A percentile compares a stretch with the other conserved stretches of the same genome.
Conservation (phyloP, 2,797 vertebrate species). For the Neomorphus geoffroyi region DNA sequence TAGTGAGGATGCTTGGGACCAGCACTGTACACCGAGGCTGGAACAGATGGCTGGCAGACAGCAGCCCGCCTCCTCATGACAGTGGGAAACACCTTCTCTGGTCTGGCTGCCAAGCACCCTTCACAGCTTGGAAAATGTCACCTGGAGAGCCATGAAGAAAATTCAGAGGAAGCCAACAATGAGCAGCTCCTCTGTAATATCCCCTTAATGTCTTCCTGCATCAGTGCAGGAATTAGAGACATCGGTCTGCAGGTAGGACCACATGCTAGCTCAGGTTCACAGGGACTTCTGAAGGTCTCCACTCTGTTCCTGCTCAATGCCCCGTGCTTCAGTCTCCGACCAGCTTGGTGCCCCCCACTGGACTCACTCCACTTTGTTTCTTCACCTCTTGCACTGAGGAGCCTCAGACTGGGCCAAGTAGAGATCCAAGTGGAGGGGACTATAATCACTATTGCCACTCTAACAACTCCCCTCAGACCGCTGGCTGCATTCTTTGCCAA, state of each 20-base stretch:
- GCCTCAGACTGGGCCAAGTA: neutral
- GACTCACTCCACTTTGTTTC: neutral
- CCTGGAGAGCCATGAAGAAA: neutral
- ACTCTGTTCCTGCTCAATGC: neutral
- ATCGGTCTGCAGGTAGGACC: neutral
- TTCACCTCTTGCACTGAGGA: neutral
- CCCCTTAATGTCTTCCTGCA: neutral
- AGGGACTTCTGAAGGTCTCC: neutral
- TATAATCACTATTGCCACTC: neutral
- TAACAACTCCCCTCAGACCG: neutral
- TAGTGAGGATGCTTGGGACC: neutral
- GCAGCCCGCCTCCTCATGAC: neutral
- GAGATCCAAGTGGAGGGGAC: neutral
- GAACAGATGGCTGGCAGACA: neutral
- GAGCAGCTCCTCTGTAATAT: neutral
- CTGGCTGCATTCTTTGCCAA: neutral
- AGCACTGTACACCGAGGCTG: neutral
- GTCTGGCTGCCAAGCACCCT: neutral
- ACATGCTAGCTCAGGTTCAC: neutral
- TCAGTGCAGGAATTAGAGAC: neutral
- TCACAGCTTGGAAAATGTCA: neutral
- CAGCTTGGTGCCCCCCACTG: neutral
- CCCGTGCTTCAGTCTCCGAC: neutral
- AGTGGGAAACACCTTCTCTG: neutral
- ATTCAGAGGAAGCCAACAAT: neutral